Evolutionary conservation across 2,113 vertebrate species (phyloP), one percentile per base, ranked within the genome.

Genomic region (Delphinus delphis): DNA sequence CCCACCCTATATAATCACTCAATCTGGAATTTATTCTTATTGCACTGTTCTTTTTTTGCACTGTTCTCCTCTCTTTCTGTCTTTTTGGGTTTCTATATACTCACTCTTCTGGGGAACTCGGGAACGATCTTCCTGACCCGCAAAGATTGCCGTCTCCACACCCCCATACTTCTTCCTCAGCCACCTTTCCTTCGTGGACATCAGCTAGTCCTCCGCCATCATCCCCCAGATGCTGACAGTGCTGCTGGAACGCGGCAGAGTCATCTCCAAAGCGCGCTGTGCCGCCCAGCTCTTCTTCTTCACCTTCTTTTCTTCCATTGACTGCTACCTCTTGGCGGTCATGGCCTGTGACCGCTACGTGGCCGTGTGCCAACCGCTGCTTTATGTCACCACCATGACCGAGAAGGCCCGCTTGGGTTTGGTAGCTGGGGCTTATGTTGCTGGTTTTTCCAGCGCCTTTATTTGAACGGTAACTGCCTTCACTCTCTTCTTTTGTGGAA

Each of bases 151-250:
- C 41, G 26, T 1, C 98, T 98, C 13, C 98, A 97, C 53, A 97
- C 95, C 1, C 98, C 98, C 0, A 98, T 98, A 98, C 85, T 97
- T 97, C 93, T 96, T 98, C 83, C 97, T 97, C 5, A 79, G 96
- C 23, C 97, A 94, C 67, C 95, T 98, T 0, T 93, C 98, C 38
- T 65, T 97, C 0, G 55, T 88, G 83, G 98, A 98, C 70, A 1
- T 92, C 31, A 92, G 95, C 83, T 97, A 93, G 68, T 88, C 97
- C 3, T 96, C 97, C 1, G 33, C 44, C 63, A 95, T 84, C 2
- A 70, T 86, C 20, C 97, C 97, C 3, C 97, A 92, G 87, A 13
- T 95, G 91, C 65, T 97, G 91, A 86, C 13, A 0, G 86, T 93
- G 63, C 77, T 97, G 79, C 73, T 86, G 94, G 67, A 82, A 1